Evolutionary conservation across 1,140 invertebrate genomes (phyloP).

Genomic region (Drosophila jambulina): DNA sequence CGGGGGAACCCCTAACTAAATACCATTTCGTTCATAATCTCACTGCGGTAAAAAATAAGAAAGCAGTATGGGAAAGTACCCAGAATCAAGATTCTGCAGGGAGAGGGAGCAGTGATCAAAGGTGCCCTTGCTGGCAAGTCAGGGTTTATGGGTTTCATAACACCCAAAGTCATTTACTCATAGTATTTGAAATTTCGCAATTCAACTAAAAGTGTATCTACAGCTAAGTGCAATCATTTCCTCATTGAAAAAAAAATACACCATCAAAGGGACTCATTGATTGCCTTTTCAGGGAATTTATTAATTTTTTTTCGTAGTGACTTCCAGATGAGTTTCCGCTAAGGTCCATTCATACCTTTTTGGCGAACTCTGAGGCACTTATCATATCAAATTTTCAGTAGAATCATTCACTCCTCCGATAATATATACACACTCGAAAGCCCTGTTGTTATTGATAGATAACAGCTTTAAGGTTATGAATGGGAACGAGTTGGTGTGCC

Average conservation of each 20-base stretch:
- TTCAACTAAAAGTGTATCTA: neutral
- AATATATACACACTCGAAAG: conserved; percentile 17
- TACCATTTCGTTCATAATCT: neutral
- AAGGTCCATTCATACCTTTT: conserved; percentile 7
- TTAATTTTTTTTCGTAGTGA: neutral
- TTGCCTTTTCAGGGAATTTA: conserved; percentile 1
- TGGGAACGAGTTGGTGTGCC: neutral
- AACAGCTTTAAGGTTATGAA: conserved; percentile 8
- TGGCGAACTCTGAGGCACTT: neutral
- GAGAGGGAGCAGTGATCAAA: conserved; percentile 1
- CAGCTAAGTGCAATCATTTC: neutral
- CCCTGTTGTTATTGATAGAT: neutral
- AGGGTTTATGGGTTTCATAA: conserved; percentile 42
- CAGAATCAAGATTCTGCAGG: neutral
- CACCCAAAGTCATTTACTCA: neutral
- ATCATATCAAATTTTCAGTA: conserved; percentile 11
- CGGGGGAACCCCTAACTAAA: neutral
- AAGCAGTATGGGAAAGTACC: conserved; percentile 8
- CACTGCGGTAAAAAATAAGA: neutral
- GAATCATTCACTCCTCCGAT: conserved; percentile 21
- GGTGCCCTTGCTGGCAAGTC: conserved; percentile 6
- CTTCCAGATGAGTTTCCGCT: conserved; percentile 7
- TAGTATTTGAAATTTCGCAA: neutral
- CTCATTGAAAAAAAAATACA: neutral
- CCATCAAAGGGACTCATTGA: conserved; percentile 5